phyloP scores from a whole-genome alignment of 2,888 invertebrate species.

The Linyphia triangularis region DNA sequence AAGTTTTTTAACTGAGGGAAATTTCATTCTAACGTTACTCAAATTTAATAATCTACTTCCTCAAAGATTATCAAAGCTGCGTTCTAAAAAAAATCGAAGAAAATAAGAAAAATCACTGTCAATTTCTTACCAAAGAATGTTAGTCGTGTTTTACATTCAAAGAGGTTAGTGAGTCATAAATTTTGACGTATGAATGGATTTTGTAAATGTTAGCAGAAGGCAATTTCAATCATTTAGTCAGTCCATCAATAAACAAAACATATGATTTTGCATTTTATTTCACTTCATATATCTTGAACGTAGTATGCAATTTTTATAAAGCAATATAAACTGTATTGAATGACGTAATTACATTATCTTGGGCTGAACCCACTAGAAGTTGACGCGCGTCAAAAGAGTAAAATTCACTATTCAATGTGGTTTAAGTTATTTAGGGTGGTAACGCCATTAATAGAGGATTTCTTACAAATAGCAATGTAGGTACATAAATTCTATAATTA shows the following conservation, averaged over 20 bases:
- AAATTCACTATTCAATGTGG: too few species aligned
- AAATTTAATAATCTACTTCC: neutral
- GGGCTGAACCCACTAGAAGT: too few species aligned
- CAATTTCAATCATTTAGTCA: neutral
- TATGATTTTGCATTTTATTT: slow-evolving; percentile 26
- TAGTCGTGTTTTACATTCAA: neutral
- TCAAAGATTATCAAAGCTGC: neutral
- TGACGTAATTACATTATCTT: too few species aligned
- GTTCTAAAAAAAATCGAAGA: neutral
- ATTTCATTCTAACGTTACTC: neutral
- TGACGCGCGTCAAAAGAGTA: too few species aligned
- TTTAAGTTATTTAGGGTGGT: too few species aligned
- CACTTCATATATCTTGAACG: neutral
- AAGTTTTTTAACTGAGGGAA: too few species aligned
- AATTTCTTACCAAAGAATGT: neutral
- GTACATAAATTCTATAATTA: too few species aligned
- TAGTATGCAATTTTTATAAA: neutral
- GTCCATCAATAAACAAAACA: neutral
- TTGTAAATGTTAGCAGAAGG: neutral
- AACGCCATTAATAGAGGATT: neutral
- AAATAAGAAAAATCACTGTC: neutral
- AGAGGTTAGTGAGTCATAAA: neutral
- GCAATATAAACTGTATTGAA: neutral
- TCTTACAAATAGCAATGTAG: too few species aligned
- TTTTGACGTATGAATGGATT: neutral